These are phyloP conservation scores for Sebastiscus albofasciatus DNA, from an alignment of 2,797 vertebrate species.

Conservation along the genomic window DNA sequence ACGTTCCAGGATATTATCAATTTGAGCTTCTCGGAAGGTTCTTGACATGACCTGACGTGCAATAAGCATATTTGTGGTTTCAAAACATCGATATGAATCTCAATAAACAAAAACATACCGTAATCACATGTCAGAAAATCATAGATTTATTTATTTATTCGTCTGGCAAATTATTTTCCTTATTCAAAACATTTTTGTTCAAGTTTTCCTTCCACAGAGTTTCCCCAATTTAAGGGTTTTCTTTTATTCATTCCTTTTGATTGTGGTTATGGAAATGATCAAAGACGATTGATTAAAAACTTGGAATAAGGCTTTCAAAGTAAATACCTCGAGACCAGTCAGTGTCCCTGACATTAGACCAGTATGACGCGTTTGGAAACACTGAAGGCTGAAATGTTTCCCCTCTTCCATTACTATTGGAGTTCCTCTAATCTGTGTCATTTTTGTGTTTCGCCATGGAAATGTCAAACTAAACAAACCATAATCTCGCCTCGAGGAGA, in stretches of 20 bases:
- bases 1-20: conserved; percentile 31
- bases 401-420: background rate
- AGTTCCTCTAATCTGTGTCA: conserved; percentile 46
- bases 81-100: conserved; percentile 21
- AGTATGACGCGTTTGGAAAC: conserved; percentile 38
- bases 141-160: conserved; percentile 1
- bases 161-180: background rate
- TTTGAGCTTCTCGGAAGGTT: background rate
- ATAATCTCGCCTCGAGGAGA: conserved; percentile 33
- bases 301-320: background rate
- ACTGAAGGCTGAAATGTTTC: conserved; percentile 38
- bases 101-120: conserved; percentile 2
- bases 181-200: background rate
- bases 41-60: conserved; percentile 25
- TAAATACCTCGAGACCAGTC: conserved; percentile 18
- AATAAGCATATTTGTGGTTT: background rate
- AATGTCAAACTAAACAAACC: conserved; percentile 48
- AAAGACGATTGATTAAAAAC: background rate
- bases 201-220: background rate
- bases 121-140: background rate
- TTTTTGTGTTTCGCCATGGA: conserved; percentile 45
- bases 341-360: conserved; percentile 40
- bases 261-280: background rate
- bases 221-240: background rate
- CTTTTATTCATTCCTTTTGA: background rate